These are phyloP conservation scores for Lepilemur septentrionalis DNA, from an alignment of 2,797 vertebrate genomes.

Conservation along the genomic window DNA sequence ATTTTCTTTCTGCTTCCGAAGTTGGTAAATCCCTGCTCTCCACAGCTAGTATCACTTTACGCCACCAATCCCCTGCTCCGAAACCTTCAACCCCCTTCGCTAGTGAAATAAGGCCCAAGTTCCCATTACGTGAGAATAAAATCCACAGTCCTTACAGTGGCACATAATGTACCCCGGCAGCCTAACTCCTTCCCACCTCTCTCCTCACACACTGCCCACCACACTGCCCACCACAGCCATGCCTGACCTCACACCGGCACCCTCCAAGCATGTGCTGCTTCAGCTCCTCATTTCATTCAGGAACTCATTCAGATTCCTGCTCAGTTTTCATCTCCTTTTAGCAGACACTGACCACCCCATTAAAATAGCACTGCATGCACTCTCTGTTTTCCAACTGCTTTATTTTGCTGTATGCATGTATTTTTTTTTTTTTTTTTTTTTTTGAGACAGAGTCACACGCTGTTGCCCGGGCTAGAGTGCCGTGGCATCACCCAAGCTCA, in stretches of 20 bases:
- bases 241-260: neutral
- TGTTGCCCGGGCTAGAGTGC: too few species aligned
- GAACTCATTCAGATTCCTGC: neutral
- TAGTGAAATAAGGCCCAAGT: neutral
- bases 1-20: neutral
- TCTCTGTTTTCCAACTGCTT: neutral
- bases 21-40: neutral
- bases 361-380: neutral
- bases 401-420: neutral
- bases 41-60: neutral
- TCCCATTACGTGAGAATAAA: neutral
- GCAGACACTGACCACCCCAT: neutral
- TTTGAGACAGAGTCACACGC: too few species aligned
- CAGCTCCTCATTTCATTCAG: neutral
- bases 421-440: too few species aligned
- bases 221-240: neutral
- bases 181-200: neutral
- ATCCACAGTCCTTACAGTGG: neutral
- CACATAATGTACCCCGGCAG: neutral
- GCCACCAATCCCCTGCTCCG: neutral
- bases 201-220: neutral
- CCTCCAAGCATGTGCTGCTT: fast-evolving
- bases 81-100: neutral
- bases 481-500: too few species aligned
- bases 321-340: neutral